A percentile compares a stretch with the other conserved stretches of the same genome.
Evolutionary conservation across 2,797 vertebrate genomes (phyloP).

Genomic region (Cryptoblepharus egeriae): DNA sequence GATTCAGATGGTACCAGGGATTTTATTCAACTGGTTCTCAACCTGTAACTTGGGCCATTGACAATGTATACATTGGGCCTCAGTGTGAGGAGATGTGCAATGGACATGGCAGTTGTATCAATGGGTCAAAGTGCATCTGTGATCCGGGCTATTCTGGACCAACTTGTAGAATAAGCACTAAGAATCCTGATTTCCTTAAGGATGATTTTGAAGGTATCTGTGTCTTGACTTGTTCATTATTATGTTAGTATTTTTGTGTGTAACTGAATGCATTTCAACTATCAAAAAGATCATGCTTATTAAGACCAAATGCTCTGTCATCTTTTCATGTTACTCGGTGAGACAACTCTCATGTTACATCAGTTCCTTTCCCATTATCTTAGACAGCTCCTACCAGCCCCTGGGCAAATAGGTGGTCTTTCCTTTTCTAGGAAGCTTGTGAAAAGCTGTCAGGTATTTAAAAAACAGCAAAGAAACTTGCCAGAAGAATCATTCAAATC

Average conservation of each 20-base stretch:
- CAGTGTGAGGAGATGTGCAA: conserved; percentile 98
- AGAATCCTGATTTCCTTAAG: conserved; percentile 96
- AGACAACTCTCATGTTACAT: neutral
- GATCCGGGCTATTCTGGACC: conserved; percentile 90
- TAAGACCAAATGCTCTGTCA: neutral
- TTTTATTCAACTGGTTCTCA: conserved; percentile 89
- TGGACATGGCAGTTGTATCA: conserved; percentile 90
- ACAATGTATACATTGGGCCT: conserved; percentile 94
- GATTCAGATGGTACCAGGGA: conserved; percentile 98
- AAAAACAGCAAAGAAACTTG: neutral
- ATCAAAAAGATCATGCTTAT: neutral
- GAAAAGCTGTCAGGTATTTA: neutral
- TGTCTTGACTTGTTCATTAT: neutral
- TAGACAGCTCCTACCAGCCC: neutral
- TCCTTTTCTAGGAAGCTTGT: neutral
- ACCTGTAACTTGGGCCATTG: conserved; percentile 95
- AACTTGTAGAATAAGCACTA: conserved; percentile 90
- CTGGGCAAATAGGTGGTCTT: neutral
- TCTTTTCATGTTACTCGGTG: neutral
- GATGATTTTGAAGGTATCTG: conserved; percentile 97
- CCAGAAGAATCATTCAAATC: neutral
- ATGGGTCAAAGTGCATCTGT: conserved; percentile 90
- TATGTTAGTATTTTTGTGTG: neutral
- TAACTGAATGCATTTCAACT: neutral
- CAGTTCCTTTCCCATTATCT: neutral